Evolutionary conservation across 1,140 invertebrate species (phyloP), one percentile per base, ranked within the genome.

Genomic region (Ridgeia piscesae): DNA sequence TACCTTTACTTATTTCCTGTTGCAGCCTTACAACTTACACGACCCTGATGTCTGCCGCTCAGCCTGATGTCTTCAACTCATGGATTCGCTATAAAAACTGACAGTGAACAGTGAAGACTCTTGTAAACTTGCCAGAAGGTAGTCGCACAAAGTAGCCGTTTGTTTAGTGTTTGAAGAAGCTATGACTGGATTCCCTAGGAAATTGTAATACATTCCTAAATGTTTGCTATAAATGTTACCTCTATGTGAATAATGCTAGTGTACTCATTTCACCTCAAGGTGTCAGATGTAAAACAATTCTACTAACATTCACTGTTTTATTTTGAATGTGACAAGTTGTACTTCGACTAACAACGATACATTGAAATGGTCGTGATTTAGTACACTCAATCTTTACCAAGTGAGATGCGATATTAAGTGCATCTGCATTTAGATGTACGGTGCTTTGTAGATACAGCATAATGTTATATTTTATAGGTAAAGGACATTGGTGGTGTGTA

Each of bases 1-100:
- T n/a, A n/a, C n/a, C n/a, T n/a, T n/a, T n/a, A n/a, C n/a, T n/a
- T n/a, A n/a, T n/a, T n/a, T 77, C 27, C 2, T 48, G 0, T 93
- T 92, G 33, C 91, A 93, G 93, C 21, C 35, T 42, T 0, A 94
- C 93, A 8, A 92, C 92, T 31, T 94, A 94, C 92, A 92, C 93
- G 8, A 92, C 92, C 27, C 93, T 93, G 34, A 94, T 94, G 93
- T 91, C 91, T 35, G 93, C 93, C n/a, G 92, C 88, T 35, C 92
- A 91, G n/a, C 92, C 92, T 17, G 34, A 48, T 27, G 9, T 92
- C 9, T 31, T 93, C 89, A 89, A 35, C 89, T 35, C 91, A 0
- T 92, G 48, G 91, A 33, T 93, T 42, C 34, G 92, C 27, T 17
- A 77, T 21, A 77, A 77, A 77, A 77, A 77, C 58, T 31, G 17